Evolutionary conservation across 2,888 invertebrate genomes (phyloP).

Genomic region (Megaustenia siamemsis): DNA sequence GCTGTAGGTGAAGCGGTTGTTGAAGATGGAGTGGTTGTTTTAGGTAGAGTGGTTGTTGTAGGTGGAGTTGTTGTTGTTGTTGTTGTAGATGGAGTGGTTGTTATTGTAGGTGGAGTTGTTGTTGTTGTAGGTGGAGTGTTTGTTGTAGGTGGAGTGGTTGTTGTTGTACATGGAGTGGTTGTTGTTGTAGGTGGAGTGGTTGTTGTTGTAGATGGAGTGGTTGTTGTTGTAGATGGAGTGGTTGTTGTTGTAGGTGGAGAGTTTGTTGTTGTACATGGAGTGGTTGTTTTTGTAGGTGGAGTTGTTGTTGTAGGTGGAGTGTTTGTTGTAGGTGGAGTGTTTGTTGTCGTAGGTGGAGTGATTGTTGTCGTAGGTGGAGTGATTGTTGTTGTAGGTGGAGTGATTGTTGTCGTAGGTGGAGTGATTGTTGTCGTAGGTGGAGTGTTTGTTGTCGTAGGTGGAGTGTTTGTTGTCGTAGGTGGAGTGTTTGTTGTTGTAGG

Average conservation of each 20-base stretch:
- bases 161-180: not conserved
- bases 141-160: not conserved
- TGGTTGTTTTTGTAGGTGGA: not conserved
- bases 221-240: too few relatives aligned
- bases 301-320: not conserved
- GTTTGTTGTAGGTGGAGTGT: not conserved
- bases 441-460: not conserved
- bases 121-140: not conserved
- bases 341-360: not conserved
- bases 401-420: slow-evolving; percentile 53
- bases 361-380: not conserved
- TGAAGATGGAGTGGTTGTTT: too few relatives aligned
- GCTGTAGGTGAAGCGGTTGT: too few relatives aligned
- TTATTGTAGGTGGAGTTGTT: not conserved
- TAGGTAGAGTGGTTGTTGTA: not conserved
- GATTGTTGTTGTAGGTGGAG: not conserved
- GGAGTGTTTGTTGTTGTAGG: too few relatives aligned
- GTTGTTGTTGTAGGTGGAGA: too few relatives aligned
- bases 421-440: not conserved
- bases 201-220: not conserved
- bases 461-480: too few relatives aligned
- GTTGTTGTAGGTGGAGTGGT: not conserved
- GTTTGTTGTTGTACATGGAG: not conserved
- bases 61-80: too few relatives aligned
- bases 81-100: not conserved